phyloP scores from a whole-genome alignment of 2,888 invertebrate genomes.

The Conus canariensis region DNA sequence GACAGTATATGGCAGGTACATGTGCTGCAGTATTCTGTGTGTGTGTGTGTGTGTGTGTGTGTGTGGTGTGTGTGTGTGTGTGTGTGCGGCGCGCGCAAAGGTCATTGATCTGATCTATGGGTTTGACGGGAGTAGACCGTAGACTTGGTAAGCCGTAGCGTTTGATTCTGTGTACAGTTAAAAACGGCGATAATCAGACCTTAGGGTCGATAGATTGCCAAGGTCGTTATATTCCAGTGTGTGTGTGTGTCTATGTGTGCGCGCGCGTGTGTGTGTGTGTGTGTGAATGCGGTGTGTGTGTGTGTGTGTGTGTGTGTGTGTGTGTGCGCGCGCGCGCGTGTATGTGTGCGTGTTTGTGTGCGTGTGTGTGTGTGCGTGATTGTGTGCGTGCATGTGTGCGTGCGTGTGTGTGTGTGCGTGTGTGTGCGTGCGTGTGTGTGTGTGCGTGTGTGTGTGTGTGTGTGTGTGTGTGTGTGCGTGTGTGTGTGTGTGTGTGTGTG shows the following conservation, averaged over 20 bases:
- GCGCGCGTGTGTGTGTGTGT: too few species aligned
- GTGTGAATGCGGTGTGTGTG: too few species aligned
- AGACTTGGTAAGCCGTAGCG: neutral
- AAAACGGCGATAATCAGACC: too few species aligned
- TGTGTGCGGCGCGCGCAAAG: too few species aligned
- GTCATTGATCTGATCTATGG: too few species aligned
- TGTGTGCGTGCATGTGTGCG: conserved; percentile 30
- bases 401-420: conserved; percentile 24
- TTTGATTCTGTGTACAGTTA: neutral
- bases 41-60: too few species aligned
- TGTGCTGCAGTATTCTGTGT: too few species aligned
- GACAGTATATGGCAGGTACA: too few species aligned
- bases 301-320: neutral
- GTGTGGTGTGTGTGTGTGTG: too few species aligned
- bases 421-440: neutral
- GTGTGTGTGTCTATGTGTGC: too few species aligned
- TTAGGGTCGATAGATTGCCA: too few species aligned
- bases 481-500: conserved; percentile 10
- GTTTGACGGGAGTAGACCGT: neutral
- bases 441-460: neutral
- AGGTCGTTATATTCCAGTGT: neutral
- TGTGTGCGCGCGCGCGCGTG: neutral
- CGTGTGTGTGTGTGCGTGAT: conserved; percentile 19
- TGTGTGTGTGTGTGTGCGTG: neutral
- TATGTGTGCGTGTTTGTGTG: neutral